Conservation (phyloP, 2,797 vertebrate genomes). For the Antennarius maculatus region DNA sequence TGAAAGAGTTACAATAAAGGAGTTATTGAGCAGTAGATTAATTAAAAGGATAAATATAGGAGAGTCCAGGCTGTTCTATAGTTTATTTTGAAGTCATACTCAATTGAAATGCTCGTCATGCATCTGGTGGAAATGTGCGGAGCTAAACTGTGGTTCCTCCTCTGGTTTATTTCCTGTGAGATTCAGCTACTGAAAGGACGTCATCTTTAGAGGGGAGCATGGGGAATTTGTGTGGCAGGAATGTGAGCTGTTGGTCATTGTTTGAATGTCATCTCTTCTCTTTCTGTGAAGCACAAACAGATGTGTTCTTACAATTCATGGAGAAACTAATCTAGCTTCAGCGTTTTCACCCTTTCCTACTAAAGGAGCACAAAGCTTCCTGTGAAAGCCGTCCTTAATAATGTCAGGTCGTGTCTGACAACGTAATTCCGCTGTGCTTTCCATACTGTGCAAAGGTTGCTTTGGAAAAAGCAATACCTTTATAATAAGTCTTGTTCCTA, state of each 20-base stretch:
- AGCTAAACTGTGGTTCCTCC: constrained; percentile 7
- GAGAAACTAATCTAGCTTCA: constrained; percentile 6
- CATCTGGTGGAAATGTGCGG: constrained; percentile 8
- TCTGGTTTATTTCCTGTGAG: constrained; percentile 10
- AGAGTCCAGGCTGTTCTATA: too few species aligned
- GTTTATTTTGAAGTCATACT: constrained; percentile 4
- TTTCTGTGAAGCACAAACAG: constrained; percentile 12
- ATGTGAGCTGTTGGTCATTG: not conserved
- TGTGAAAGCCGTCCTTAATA: constrained; percentile 36
- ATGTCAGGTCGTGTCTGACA: constrained; percentile 39
- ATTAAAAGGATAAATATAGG: constrained; percentile 2
- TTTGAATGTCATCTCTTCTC: constrained; percentile 18
- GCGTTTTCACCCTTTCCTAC: constrained; percentile 18
- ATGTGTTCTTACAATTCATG: not conserved
- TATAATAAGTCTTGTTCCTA: constrained; percentile 76
- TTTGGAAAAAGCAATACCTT: constrained; percentile 59
- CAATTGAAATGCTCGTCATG: constrained; percentile 20
- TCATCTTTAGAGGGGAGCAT: not conserved
- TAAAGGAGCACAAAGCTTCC: constrained; percentile 18
- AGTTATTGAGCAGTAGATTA: not conserved
- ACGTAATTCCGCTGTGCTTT: constrained; percentile 42
- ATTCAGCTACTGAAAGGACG: not conserved
- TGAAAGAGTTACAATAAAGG: not conserved
- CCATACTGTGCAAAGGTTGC: constrained; percentile 67
- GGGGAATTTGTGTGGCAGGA: not conserved